Evolutionary conservation across 2,888 invertebrate genomes (phyloP), one percentile per base, ranked within the genome.

Genomic region (Thecocarcelia acutangulata): DNA sequence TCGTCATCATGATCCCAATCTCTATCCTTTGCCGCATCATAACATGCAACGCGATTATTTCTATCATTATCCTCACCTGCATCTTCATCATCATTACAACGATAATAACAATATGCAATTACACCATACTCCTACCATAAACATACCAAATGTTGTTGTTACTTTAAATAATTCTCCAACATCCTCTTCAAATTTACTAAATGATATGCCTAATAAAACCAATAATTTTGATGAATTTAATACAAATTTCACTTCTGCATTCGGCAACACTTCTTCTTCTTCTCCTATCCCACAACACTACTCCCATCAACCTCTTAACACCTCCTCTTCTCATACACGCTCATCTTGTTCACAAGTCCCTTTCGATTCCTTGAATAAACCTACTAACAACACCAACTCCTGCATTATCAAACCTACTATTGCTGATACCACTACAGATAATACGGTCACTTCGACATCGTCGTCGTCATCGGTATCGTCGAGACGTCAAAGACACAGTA

Each of bases 401-500:
- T 70, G 69, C 80, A 80, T 82, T 81, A 76, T 77, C 80, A 69
- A 82, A 83, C 85, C 85, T 84, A 88, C 85, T 85, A 87, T 86
- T 87, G 87, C 86, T 87, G 87, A 87, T 86, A 86, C 87, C 85
- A 86, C 86, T 83, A 88, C 89, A 90, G 88, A 90, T 89, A 88
- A 87, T 87, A 89, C 88, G 86, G 86, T 89, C 84, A 83, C 86
- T 83, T 85, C 89, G 84, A 87, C 87, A 84, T 88, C 90, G 84
- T 89, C 88, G 85, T 89, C 89, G 85, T 88, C 90, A 84, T 89
- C 90, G 84, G 87, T 88, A 84, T 89, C 90, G 85, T 93, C 93
- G 91, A 94, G 95, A 92, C 96, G 96, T 92, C 97, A 97, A 93
- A 95, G 97, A 92, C 97, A 97, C 96, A 97, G 97, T 94, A 96